These are phyloP conservation scores for Stenolophus ochropezus DNA, from an alignment of 2,888 invertebrate species.

Conservation along the genomic window DNA sequence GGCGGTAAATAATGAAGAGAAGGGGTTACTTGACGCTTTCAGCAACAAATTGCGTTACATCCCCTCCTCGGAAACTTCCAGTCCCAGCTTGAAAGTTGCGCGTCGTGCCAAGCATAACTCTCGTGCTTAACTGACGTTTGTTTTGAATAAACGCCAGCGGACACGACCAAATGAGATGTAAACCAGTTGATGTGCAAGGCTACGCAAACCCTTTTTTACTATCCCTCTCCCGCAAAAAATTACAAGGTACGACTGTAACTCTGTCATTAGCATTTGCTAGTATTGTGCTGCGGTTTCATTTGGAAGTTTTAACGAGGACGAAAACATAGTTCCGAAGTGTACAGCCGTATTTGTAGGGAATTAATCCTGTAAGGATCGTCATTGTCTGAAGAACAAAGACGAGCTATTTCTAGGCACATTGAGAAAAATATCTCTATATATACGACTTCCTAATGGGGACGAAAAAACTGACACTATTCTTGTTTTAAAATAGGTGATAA, in stretches of 20 bases:
- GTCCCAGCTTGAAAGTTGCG: slow-evolving; percentile 38
- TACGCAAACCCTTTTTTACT: slow-evolving; percentile 6
- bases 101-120: slow-evolving; percentile 44
- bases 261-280: slow-evolving; percentile 8
- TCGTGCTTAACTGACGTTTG: slow-evolving; percentile 41
- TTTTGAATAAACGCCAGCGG: slow-evolving; percentile 36
- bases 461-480: not conserved
- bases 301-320: not conserved
- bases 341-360: slow-evolving; percentile 10
- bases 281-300: not conserved
- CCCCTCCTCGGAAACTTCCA: slow-evolving; percentile 25
- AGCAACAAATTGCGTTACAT: slow-evolving; percentile 48
- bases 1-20: slow-evolving; percentile 45
- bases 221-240: not conserved
- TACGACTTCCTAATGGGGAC: not conserved
- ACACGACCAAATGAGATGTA: slow-evolving; percentile 45
- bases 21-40: slow-evolving; percentile 41
- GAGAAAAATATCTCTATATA: not conserved
- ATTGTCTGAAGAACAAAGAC: slow-evolving; percentile 1
- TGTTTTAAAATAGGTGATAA: not conserved
- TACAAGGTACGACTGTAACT: not conserved
- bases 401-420: not conserved
- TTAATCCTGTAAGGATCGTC: not conserved
- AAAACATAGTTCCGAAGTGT: not conserved
- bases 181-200: slow-evolving; percentile 21